phyloP scores from a whole-genome alignment of 2,113 vertebrate species.

The Psophia crepitans region DNA sequence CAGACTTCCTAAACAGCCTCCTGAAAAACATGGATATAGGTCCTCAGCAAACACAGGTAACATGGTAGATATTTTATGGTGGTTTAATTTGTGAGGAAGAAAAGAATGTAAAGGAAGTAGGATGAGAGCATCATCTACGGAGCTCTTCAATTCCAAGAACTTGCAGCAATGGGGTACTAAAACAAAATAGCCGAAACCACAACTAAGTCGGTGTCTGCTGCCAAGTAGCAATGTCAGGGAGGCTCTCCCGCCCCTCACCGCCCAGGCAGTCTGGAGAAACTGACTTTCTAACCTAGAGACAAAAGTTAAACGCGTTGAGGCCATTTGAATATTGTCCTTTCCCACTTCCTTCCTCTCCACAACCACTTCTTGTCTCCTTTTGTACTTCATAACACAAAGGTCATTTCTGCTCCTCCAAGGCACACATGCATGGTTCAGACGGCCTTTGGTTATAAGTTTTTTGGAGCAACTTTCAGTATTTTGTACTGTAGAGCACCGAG shows the following conservation, averaged over 20 bases:
- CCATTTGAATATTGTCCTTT: not conserved
- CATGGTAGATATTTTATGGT: not conserved
- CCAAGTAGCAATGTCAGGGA: not conserved
- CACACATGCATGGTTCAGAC: not conserved
- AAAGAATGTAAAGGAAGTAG: not conserved
- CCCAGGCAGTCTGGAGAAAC: not conserved
- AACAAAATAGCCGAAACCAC: conserved; percentile 4
- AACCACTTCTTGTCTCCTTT: not conserved
- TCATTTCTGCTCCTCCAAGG: not conserved
- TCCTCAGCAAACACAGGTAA: conserved; percentile 88
- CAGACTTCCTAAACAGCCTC: conserved; percentile 82
- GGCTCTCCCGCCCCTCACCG: not conserved
- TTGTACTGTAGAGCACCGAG: not conserved
- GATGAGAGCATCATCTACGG: not conserved
- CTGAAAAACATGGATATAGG: conserved; percentile 85
- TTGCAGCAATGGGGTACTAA: not conserved
- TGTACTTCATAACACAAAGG: not conserved
- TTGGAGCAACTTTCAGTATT: not conserved
- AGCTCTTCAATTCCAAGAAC: not conserved
- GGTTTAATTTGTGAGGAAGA: not conserved
- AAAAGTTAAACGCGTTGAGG: not conserved
- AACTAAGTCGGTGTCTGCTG: not conserved
- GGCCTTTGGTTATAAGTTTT: not conserved
- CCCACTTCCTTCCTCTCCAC: conserved; percentile 16
- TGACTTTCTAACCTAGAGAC: not conserved